Evolutionary conservation across 1,140 invertebrate species (phyloP).

Genomic region (Calliopsis andreniformis): DNA sequence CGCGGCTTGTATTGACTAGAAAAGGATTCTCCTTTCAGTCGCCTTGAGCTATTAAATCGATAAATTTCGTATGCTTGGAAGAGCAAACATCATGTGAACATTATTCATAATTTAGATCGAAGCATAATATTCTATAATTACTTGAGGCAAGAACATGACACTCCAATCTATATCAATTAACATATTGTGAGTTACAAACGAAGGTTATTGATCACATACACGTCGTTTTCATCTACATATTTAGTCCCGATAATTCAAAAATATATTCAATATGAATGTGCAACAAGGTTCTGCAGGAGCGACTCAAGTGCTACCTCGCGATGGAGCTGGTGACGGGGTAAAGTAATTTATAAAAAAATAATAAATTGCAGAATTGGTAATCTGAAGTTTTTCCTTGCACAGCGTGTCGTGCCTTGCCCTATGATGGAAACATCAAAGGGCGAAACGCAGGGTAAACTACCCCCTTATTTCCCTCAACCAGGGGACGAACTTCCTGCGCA

Average conservation of each 20-base stretch:
- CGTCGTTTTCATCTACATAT: too few relatives aligned
- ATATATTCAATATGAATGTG: constrained; percentile 5
- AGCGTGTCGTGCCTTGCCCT: constrained; percentile 23
- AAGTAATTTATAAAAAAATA: background rate
- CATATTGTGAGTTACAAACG: too few relatives aligned
- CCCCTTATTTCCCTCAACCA: constrained; percentile 82
- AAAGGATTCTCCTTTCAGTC: background rate
- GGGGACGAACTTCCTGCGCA: constrained; percentile 80
- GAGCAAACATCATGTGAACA: background rate
- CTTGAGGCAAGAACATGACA: background rate
- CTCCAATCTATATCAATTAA: too few relatives aligned
- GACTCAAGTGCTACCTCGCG: too few relatives aligned
- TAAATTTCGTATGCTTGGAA: background rate
- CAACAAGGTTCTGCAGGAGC: background rate
- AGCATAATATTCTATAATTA: background rate
- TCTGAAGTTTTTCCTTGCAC: background rate
- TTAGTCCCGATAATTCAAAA: background rate
- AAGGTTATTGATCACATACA: too few relatives aligned
- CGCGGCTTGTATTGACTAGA: too few relatives aligned
- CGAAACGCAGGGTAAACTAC: constrained; percentile 57
- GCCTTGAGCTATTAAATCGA: constrained; percentile 29
- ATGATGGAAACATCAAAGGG: constrained; percentile 35
- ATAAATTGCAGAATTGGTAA: background rate
- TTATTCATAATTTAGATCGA: background rate
- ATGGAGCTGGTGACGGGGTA: constrained; percentile 11